These are phyloP conservation scores for Eurypyga helias DNA, from an alignment of 2,113 vertebrate genomes.

Conservation along the genomic window DNA sequence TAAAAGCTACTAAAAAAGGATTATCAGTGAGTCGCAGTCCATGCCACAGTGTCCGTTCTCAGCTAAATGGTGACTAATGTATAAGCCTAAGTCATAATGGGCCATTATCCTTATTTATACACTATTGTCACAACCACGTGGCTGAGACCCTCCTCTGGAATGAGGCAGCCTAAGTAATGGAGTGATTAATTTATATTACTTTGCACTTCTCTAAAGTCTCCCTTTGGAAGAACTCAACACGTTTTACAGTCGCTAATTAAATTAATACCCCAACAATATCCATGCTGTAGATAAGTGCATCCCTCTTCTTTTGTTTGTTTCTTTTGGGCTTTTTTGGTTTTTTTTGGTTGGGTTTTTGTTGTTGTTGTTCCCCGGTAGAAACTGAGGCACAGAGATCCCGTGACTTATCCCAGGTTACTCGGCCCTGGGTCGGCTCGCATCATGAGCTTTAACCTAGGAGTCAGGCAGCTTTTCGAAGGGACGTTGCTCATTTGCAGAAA, in stretches of 20 bases:
- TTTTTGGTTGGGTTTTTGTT: too few relatives aligned
- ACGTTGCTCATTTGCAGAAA: background rate
- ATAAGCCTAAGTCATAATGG: background rate
- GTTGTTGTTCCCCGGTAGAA: background rate
- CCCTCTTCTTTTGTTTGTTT: background rate
- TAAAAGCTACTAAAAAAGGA: background rate
- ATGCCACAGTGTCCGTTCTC: background rate
- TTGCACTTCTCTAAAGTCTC: slow-evolving; percentile 48
- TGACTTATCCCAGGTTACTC: background rate
- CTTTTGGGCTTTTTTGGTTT: background rate
- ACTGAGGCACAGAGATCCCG: background rate
- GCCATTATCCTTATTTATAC: slow-evolving; percentile 39
- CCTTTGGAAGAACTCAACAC: slow-evolving; percentile 11
- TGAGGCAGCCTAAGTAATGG: background rate
- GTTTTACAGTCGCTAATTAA: slow-evolving; percentile 41
- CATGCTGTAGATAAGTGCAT: background rate
- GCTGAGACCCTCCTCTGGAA: slow-evolving; percentile 30
- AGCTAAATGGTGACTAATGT: background rate
- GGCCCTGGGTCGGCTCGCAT: background rate
- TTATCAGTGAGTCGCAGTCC: background rate
- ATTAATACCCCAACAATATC: background rate
- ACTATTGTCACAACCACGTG: background rate
- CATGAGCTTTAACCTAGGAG: background rate
- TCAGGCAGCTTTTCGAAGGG: background rate
- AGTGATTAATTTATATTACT: slow-evolving; percentile 60